These are phyloP conservation scores for Alligator sinensis DNA, from an alignment of 2,113 vertebrate species.

Conservation along the genomic window DNA sequence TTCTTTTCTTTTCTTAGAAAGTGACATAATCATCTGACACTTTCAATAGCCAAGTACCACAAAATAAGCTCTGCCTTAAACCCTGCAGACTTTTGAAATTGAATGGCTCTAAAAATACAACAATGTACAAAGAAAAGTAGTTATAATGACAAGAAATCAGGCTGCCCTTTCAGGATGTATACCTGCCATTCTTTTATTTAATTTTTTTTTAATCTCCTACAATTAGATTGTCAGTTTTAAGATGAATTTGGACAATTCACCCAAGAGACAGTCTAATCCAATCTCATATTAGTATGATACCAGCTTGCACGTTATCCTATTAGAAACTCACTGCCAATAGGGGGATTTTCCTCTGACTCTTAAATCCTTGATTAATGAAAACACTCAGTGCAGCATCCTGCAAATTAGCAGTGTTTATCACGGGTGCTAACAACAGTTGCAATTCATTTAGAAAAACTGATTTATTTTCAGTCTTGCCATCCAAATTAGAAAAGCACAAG, in stretches of 20 bases:
- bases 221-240: conserved; percentile 13
- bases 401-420: conserved; percentile 59
- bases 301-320: conserved; percentile 67
- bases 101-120: background rate
- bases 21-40: background rate
- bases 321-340: conserved; percentile 57
- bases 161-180: background rate
- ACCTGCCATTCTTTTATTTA: background rate
- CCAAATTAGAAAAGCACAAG: conserved; percentile 47
- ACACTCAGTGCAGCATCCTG: conserved; percentile 59
- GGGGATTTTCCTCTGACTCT: conserved; percentile 62
- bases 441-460: conserved; percentile 46
- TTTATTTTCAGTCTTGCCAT: conserved; percentile 40
- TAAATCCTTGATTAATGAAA: conserved; percentile 70
- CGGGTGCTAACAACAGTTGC: conserved; percentile 41
- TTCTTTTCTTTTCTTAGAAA: background rate
- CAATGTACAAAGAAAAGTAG: background rate
- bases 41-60: background rate
- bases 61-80: background rate
- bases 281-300: conserved; percentile 35
- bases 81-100: fast-evolving
- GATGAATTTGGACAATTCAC: conserved; percentile 47
- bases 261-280: conserved; percentile 56
- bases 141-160: background rate
- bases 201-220: background rate